These are phyloP conservation scores for Rhinolophus ferrumequinum DNA, from an alignment of 2,113 vertebrate species.

Conservation along the genomic window DNA sequence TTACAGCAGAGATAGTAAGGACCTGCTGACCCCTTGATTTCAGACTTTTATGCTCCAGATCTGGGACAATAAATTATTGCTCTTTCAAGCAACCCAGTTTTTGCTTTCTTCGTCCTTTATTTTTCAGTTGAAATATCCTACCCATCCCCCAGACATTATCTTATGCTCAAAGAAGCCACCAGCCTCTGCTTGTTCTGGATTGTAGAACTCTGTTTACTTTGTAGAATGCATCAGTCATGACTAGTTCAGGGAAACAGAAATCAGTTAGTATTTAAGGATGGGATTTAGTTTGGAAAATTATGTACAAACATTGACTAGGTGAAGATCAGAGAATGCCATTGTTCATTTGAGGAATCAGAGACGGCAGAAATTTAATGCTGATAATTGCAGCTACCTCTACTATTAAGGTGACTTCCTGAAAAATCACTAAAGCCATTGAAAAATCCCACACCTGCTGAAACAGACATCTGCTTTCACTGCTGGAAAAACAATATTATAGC, in stretches of 20 bases:
- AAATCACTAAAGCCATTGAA: not conserved
- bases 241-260: not conserved
- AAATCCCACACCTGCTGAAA: not conserved
- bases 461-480: not conserved
- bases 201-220: not conserved
- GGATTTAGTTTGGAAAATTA: not conserved
- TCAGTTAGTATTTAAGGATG: not conserved
- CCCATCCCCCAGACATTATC: not conserved
- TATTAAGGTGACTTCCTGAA: not conserved
- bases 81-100: not conserved
- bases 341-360: not conserved
- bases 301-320: not conserved
- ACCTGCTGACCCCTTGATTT: not conserved
- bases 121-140: not conserved
- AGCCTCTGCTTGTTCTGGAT: not conserved
- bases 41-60: not conserved
- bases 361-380: too few relatives aligned
- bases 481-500: not conserved
- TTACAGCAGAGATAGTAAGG: not conserved
- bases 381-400: not conserved
- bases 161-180: not conserved
- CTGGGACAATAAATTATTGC: not conserved
- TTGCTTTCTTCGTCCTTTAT: not conserved
- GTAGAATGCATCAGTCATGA: not conserved
- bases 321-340: not conserved